Conservation (phyloP, 1,140 invertebrate species). For the Microplitis demolitor region DNA sequence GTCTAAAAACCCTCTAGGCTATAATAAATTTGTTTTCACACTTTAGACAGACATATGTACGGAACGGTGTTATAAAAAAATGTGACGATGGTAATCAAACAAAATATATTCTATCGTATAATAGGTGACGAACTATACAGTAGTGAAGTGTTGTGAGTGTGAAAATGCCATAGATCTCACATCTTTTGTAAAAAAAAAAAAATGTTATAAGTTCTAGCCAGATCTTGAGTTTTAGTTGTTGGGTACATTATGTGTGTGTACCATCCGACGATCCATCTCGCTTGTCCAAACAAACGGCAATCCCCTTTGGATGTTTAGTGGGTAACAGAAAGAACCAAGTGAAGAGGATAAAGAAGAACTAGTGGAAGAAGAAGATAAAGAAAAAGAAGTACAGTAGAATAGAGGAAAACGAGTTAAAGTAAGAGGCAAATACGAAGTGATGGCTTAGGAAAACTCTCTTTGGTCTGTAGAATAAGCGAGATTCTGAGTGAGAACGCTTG, state of each 20-base stretch:
- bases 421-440: not conserved
- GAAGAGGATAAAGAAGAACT: not conserved
- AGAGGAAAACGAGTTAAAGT: not conserved
- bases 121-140: not conserved
- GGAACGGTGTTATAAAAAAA: no score
- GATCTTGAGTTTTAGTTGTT: no score
- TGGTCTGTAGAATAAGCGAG: not conserved
- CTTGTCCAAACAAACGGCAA: conserved; percentile 28
- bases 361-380: not conserved
- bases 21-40: no score
- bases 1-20: no score
- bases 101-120: not conserved
- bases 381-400: not conserved
- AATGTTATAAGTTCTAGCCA: conserved; percentile 16
- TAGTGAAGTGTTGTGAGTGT: not conserved
- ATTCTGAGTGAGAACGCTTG: not conserved
- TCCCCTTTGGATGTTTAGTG: conserved; percentile 11
- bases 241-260: not conserved
- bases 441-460: conserved; percentile 22
- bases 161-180: not conserved
- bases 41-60: no score
- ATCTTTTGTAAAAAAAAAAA: conserved; percentile 7
- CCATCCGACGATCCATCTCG: conserved; percentile 21
- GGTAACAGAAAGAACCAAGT: not conserved
- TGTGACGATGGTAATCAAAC: not conserved